phyloP scores from a whole-genome alignment of 2,888 invertebrate genomes.

The Macrophya annulata region DNA sequence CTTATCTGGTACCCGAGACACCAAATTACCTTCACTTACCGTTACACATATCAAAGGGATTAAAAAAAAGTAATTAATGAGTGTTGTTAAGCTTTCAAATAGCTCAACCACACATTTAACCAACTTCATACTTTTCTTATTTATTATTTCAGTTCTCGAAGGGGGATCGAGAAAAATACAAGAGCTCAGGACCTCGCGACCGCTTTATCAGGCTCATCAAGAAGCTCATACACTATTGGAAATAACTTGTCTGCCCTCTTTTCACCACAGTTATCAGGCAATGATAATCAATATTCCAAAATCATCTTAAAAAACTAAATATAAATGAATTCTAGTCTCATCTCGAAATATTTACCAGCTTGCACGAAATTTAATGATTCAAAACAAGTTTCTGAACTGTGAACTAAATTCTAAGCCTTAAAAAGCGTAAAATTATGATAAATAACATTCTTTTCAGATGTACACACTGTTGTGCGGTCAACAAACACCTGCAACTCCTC shows the following conservation, averaged over 20 bases:
- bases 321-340: neutral
- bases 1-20: slow-evolving; percentile 84
- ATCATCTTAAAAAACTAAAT: slow-evolving; percentile 46
- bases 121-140: neutral
- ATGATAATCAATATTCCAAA: slow-evolving; percentile 60
- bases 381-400: neutral
- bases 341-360: neutral
- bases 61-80: slow-evolving; percentile 70
- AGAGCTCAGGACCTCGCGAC: slow-evolving; percentile 88
- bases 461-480: slow-evolving; percentile 87
- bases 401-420: neutral
- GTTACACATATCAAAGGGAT: slow-evolving; percentile 73
- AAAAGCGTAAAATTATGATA: slow-evolving; percentile 1
- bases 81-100: neutral
- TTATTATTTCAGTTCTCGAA: slow-evolving; percentile 81
- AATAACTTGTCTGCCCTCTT: slow-evolving; percentile 88
- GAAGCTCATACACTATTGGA: slow-evolving; percentile 88
- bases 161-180: slow-evolving; percentile 84
- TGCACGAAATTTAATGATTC: slow-evolving; percentile 12
- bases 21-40: slow-evolving; percentile 80
- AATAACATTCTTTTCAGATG: slow-evolving; percentile 82
- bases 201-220: slow-evolving; percentile 90
- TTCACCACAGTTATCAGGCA: slow-evolving; percentile 92
- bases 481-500: slow-evolving; percentile 82
- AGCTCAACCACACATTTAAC: neutral